Percentiles rank a stretch among this genome's conserved stretches.
Conservation (phyloP, 2,888 invertebrate genomes). For the Schizaphis graminum region DNA sequence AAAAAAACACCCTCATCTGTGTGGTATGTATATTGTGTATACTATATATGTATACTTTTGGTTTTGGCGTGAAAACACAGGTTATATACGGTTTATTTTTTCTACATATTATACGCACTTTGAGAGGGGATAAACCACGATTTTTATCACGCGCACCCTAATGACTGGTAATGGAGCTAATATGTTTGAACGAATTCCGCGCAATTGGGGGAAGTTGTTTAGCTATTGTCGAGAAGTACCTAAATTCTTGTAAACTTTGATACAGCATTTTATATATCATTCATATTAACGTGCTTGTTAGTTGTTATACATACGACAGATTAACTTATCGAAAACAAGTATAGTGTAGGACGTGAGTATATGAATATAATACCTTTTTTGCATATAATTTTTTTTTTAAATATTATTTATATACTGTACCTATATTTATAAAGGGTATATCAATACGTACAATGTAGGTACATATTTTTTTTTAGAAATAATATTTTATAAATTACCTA, state of each 20-base stretch:
- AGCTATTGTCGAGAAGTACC: not conserved
- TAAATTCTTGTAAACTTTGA: conserved; percentile 13
- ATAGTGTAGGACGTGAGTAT: no score
- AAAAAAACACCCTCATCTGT: conserved; percentile 46
- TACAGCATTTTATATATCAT: not conserved
- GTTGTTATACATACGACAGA: not conserved
- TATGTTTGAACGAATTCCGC: conserved; percentile 43
- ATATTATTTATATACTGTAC: not conserved
- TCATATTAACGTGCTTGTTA: not conserved
- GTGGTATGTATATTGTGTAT: not conserved
- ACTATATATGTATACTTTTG: not conserved
- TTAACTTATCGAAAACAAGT: not conserved
- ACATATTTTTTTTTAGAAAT: conserved; percentile 10
- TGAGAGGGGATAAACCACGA: conserved; percentile 38
- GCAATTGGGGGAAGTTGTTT: not conserved
- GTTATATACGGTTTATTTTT: conserved; percentile 25
- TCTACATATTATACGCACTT: not conserved
- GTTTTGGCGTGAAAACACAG: conserved; percentile 63
- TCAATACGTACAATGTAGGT: not conserved
- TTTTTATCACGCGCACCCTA: conserved; percentile 51
- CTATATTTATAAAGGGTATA: not conserved
- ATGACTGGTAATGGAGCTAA: conserved; percentile 58
- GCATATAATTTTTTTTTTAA: not conserved
- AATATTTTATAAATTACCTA: conserved; percentile 26
- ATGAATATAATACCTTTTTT: not conserved